Base-by-base conservation (phyloP, 2,888 invertebrate genomes). In the Heliconius sara region DNA sequence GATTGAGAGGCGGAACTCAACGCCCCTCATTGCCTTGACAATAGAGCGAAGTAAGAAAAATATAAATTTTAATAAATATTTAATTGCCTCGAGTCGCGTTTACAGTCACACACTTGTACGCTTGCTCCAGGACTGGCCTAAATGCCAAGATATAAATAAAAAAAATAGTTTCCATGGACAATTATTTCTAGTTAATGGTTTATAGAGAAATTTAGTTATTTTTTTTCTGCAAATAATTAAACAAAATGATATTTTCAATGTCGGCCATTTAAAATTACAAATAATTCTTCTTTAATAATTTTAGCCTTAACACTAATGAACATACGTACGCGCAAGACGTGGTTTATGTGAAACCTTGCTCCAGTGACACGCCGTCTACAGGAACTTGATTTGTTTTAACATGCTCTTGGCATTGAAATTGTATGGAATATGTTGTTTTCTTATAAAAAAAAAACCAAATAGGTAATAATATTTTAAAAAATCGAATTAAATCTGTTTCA, bases 341-440 rank as follows among this genome's bases (percentile, higher is more conserved):
- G 87, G 90, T 90, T 91, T 90, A 88, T 88, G 84, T 85, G 83
- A 86, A 90, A 86, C 91, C 91, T 91, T 89, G 91, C 88, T 87
- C 89, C 84, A 88, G 84, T 89, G 89, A 89, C 25, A 66, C 72
- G 13, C 43, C 30, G 72, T n/a, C 57, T n/a, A 25, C 68, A 39
- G 39, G 39, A 68, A 43, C 34, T 72, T 10, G 30, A 30, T 39
- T 68, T 43, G 39, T 13, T 73, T 57, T 34, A 72, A 30, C n/a
- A 30, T 13, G 57, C 60, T 73, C 43, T 47, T 70, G 43, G 70
- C 25, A 47, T 43, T 47, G 68, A 43, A 70, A 25, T 43, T 70
- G 43, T 43, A 25, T 25, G 43, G 16, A 70, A 70, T 47, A 47
- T 47, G 9, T 65, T 12, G 22, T 9, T 9, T 60, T n/a, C n/a